Evolutionary conservation across 2,113 vertebrate species (phyloP), one percentile per base, ranked within the genome.

Genomic region (Tetrax tetrax): DNA sequence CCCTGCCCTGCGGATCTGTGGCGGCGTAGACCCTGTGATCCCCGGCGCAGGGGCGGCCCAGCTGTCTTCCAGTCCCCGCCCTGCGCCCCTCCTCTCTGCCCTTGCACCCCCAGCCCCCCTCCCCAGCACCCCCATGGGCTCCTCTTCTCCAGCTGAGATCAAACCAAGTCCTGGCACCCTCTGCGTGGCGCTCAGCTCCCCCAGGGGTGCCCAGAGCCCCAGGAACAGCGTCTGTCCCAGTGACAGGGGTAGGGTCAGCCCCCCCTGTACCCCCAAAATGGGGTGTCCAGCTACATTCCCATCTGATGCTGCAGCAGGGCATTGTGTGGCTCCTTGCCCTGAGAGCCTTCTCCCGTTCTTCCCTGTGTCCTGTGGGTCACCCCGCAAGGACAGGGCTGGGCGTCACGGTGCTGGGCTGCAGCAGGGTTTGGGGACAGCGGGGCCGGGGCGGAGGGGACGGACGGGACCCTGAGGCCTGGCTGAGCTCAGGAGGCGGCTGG

Each of bases 1-100:
- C 74, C 48, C 2, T 21, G 35, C 8, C 48, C 2, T 23, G 35
- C 8, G 38, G 83, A 24, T 18, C 79, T 11, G 17, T 19, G 4
- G 12, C 28, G 1, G 2, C 0, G 20, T 4, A 9, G 63, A 14
- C 45, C n/a, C 84, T 9, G 43, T 7, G 2, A 48, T 17, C 33
- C 53, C 57, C 7, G 41, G 31, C 63, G 63, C n/a, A 21, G 63
- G 79, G 71, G 35, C 29, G 43, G 31, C 65, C 80, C 57, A 4
- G 10, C 14, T 21, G 19, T 50, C 88, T 78, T 25, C 71, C 88
- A n/a, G 19, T 14, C 25, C 47, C 48, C 48, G 59, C 45, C 53
- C 18, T 0, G 41, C n/a, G 31, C 75, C 61, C n/a, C 11, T 66
- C 10, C 37, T 28, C 33, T 20, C 35, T 3, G 19, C 31, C 33